Evolutionary conservation across 2,888 invertebrate species (phyloP).

Genomic region (Sinohyriopsis cumingii): DNA sequence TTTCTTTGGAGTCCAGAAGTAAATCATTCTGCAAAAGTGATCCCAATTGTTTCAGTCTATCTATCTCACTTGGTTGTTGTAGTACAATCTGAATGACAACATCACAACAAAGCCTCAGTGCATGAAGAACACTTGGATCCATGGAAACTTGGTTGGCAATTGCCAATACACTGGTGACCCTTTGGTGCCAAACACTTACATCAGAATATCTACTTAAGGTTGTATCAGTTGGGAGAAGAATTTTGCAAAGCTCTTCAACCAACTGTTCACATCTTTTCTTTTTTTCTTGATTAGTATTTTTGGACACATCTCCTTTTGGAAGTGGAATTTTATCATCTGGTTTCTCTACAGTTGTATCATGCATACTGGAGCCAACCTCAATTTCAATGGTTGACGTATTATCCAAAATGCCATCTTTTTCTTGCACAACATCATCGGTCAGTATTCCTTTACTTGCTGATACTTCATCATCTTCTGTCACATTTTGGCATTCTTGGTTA

Average conservation of each 20-base stretch:
- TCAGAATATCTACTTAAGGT: neutral
- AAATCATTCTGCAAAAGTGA: neutral
- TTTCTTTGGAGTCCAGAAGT: neutral
- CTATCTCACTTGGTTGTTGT: slow-evolving; percentile 1
- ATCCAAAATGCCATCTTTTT: too few relatives aligned
- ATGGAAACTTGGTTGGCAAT: slow-evolving; percentile 6
- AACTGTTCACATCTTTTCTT: neutral
- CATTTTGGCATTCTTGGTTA: too few relatives aligned
- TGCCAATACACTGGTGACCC: slow-evolving; percentile 6
- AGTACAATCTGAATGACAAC: slow-evolving; percentile 5
- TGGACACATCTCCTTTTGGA: slow-evolving; percentile 1
- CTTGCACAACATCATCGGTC: too few relatives aligned
- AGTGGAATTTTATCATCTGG: slow-evolving; percentile 4
- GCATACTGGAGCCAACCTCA: too few relatives aligned
- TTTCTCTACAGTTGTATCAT: neutral
- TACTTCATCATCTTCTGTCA: too few relatives aligned
- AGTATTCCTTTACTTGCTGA: too few relatives aligned
- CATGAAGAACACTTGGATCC: slow-evolving; percentile 4
- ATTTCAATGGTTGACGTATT: too few relatives aligned
- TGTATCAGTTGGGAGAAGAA: neutral
- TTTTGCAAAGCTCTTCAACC: slow-evolving; percentile 2
- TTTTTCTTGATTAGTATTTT: neutral
- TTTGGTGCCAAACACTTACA: neutral
- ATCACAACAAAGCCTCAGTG: slow-evolving; percentile 13
- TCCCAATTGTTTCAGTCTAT: slow-evolving; percentile 5